Evolutionary conservation across 1,140 invertebrate genomes (phyloP).

Genomic region (Planococcus citri): DNA sequence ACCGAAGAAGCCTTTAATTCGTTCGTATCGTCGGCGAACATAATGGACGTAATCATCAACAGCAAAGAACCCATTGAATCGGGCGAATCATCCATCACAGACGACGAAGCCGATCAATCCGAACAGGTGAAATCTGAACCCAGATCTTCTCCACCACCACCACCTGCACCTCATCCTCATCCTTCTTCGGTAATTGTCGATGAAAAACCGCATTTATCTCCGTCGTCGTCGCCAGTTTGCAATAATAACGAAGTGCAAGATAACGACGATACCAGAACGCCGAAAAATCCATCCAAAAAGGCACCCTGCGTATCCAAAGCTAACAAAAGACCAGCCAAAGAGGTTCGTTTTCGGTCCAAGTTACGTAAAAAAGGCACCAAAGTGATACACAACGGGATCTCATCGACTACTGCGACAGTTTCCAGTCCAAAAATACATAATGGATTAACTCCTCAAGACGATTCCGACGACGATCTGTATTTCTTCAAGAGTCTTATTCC

Average conservation of each 20-base stretch:
- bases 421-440: background rate
- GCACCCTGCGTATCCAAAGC: background rate
- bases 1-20: constrained; percentile 3
- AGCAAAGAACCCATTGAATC: background rate
- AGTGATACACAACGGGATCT: background rate
- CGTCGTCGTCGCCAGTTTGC: no score
- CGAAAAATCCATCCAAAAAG: no score
- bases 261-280: no score
- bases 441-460: background rate
- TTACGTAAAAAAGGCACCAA: constrained; percentile 15
- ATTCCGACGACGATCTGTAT: constrained; percentile 2
- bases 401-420: background rate
- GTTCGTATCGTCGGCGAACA: background rate
- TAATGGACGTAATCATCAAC: background rate
- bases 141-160: no score
- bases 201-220: no score
- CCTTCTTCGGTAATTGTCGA: no score
- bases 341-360: constrained; percentile 16
- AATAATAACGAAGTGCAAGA: no score
- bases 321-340: background rate
- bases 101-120: background rate
- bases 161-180: no score
- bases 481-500: constrained; percentile 13
- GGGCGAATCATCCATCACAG: background rate
- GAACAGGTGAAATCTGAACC: background rate